Base-by-base conservation (phyloP, 2,888 invertebrate species). In the Drosophila aldrichi region DNA sequence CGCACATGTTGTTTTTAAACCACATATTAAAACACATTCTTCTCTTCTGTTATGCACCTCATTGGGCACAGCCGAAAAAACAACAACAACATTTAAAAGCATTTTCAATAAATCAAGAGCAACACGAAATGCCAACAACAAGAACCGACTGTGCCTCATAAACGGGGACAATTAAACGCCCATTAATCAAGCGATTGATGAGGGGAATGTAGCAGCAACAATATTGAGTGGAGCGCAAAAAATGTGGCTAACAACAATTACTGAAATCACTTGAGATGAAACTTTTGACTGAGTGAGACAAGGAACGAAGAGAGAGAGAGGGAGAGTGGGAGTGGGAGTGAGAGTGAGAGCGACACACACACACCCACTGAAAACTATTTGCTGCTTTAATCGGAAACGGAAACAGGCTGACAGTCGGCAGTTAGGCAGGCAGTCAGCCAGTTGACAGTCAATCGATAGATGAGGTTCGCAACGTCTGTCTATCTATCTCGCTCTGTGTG, bases 331-430 rank as follows among this genome's bases (percentile, higher is more conserved):
- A 40, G 36, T 62, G 40, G n/a, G 38, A 34, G 60, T 4, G 34
- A 34, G 8, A 5, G 14, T 4, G 14, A 5, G 36, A 36, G 36
- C 0, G 32, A 34, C 9, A 52, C 16, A 57, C 18, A 54, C 41
- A 64, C 44, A 60, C 55, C 41, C 65, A 62, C 43, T 68, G 70
- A 72, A 90, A 89, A 89, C 91, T 91, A 89, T 91, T 84, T 90
- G 82, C 82, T 77, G 88, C 77, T 79, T 80, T 81, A 89, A 91
- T 90, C 89, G 91, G 89, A 91, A 91, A 89, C 89, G 89, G 89
- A 89, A 89, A 82, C 90, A 76, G 91, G 82, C 88, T 85, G 89
- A 85, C 90, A 86, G 87, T 76, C 81, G 76, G 84, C 71, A 78
- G 81, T 79, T 82, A 83, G 89, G 82, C 88, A 90, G 79, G 70